A percentile compares a stretch with the other conserved stretches of the same genome.
These are phyloP conservation scores for Hyppa rectilinea DNA, from an alignment of 2,888 invertebrate genomes.

Conservation along the genomic window DNA sequence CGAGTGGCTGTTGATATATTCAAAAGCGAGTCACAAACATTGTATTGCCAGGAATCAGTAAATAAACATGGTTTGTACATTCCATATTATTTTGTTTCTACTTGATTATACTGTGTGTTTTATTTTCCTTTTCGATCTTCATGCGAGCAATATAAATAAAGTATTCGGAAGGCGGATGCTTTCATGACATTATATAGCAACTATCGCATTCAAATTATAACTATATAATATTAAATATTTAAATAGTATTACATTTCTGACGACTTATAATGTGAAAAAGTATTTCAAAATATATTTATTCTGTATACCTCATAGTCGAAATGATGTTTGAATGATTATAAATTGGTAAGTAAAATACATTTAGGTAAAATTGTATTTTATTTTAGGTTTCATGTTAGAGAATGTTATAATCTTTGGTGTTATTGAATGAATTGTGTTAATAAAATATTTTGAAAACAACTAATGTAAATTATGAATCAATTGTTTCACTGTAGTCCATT, in stretches of 20 bases:
- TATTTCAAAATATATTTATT: constrained; percentile 88
- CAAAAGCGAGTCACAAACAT: constrained; percentile 86
- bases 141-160: constrained; percentile 77
- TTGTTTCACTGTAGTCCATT: constrained; percentile 80
- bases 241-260: constrained; percentile 82
- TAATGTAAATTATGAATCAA: constrained; percentile 86
- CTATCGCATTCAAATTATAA: constrained; percentile 81
- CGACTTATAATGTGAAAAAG: constrained; percentile 81
- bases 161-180: constrained; percentile 79
- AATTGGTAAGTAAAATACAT: constrained; percentile 89
- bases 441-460: constrained; percentile 91
- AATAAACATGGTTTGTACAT: constrained; percentile 95
- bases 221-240: constrained; percentile 74
- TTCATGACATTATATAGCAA: constrained; percentile 81
- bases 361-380: constrained; percentile 89
- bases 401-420: constrained; percentile 91
- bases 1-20: constrained; percentile 77
- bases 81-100: constrained; percentile 94
- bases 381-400: constrained; percentile 91
- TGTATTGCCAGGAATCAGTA: constrained; percentile 92
- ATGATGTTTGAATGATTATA: constrained; percentile 90
- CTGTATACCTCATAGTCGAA: constrained; percentile 90
- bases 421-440: constrained; percentile 92
- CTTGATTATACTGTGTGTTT: constrained; percentile 88
- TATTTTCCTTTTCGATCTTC: constrained; percentile 87